Evolutionary conservation across 2,797 vertebrate species (phyloP).

Genomic region (Bradypodion ventrale): DNA sequence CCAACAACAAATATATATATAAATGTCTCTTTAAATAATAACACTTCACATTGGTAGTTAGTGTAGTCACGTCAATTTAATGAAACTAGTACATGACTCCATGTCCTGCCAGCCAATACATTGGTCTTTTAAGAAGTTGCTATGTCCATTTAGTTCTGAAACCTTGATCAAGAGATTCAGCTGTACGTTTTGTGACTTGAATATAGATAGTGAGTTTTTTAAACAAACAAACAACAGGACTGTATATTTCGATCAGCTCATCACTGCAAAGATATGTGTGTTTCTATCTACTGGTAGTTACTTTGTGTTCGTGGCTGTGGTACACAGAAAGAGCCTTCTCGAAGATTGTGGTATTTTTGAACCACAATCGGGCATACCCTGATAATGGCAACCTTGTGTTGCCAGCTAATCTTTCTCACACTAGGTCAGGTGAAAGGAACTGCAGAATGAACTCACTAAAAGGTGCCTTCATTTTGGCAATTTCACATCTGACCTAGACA

Average conservation of each 20-base stretch:
- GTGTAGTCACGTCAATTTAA: background rate
- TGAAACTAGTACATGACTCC: background rate
- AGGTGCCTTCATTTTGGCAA: no score
- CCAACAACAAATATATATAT: background rate
- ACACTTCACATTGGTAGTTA: background rate
- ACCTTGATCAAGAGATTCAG: background rate
- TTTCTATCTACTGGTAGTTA: background rate
- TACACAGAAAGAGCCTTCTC: no score
- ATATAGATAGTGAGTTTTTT: background rate
- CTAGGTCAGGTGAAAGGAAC: no score
- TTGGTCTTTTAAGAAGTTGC: background rate
- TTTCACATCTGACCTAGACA: no score
- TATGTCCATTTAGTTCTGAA: background rate
- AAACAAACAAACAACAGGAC: no score
- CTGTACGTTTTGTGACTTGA: background rate
- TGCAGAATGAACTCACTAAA: no score
- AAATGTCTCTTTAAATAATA: background rate
- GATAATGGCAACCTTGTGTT: no score
- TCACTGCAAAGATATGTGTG: background rate
- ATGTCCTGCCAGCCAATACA: background rate
- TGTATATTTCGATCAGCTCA: background rate
- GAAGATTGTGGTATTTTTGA: no score
- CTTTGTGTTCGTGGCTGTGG: no score
- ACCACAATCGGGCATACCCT: no score
- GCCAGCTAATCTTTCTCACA: no score